Percentiles rank a stretch among this genome's conserved stretches.
These are phyloP conservation scores for Hyperopisus bebe DNA, from an alignment of 2,113 vertebrate species.

Conservation along the genomic window DNA sequence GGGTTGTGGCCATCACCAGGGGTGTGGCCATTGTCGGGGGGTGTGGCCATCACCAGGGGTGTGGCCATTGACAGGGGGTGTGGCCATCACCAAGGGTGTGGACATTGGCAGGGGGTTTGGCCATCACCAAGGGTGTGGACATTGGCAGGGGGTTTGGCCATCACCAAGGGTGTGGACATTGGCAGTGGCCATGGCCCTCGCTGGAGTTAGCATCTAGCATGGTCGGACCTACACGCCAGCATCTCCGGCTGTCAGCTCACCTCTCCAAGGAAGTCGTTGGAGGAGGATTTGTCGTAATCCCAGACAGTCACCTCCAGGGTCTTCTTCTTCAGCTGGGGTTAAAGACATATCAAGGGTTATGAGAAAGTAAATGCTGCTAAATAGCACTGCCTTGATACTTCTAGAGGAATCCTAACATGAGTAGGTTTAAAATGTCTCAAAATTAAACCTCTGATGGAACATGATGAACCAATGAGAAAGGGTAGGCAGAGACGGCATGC, in stretches of 20 bases:
- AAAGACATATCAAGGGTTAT: conserved; percentile 33
- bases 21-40: too few species aligned
- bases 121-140: background rate
- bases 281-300: conserved; percentile 97
- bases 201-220: background rate
- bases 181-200: background rate
- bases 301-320: conserved; percentile 96
- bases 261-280: conserved; percentile 97
- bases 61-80: too few species aligned
- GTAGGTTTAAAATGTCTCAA: background rate
- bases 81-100: background rate
- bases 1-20: too few species aligned
- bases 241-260: conserved; percentile 56
- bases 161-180: background rate
- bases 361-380: background rate
- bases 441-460: background rate
- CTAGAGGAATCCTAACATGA: background rate
- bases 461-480: background rate
- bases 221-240: background rate
- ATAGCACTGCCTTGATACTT: background rate
- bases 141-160: background rate
- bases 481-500: background rate
- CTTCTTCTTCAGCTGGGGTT: conserved; percentile 90
- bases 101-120: background rate
- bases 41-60: too few species aligned